A percentile compares a stretch with the other conserved stretches of the same genome.
Evolutionary conservation across 1,140 invertebrate species (phyloP).

Genomic region (Caerostris darwini): DNA sequence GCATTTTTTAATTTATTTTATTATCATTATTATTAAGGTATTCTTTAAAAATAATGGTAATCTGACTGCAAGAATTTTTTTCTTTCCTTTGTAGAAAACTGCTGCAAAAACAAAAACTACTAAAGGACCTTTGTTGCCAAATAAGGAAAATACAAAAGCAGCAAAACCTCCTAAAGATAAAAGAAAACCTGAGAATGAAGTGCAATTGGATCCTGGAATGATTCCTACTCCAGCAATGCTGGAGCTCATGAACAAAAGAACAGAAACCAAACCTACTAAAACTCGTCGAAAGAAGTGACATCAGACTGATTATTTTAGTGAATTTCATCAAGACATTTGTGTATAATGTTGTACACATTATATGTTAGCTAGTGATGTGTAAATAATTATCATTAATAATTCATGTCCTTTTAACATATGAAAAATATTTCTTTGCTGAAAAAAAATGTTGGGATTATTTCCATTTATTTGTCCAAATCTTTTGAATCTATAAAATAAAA

Average conservation of each 20-base stretch:
- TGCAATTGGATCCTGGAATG: slow-evolving; percentile 6
- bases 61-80: neutral
- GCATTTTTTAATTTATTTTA: neutral
- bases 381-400: too few species aligned
- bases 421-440: too few species aligned
- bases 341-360: neutral
- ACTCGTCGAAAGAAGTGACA: slow-evolving; percentile 35
- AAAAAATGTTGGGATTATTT: too few species aligned
- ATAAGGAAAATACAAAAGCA: slow-evolving; percentile 42
- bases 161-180: slow-evolving; percentile 25
- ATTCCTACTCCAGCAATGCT: slow-evolving; percentile 68
- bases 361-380: neutral
- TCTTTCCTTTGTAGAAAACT: slow-evolving; percentile 21
- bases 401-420: too few species aligned
- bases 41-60: neutral
- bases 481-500: too few species aligned
- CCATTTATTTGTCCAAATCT: too few species aligned
- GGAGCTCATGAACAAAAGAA: slow-evolving; percentile 60
- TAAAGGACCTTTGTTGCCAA: neutral
- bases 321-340: slow-evolving; percentile 16
- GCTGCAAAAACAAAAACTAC: neutral
- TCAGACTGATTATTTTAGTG: neutral
- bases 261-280: slow-evolving; percentile 37
- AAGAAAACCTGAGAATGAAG: slow-evolving; percentile 28
- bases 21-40: neutral